These are phyloP conservation scores for Mesorhabditis spiculigera DNA, from an alignment of 2,888 invertebrate species.

Conservation along the genomic window DNA sequence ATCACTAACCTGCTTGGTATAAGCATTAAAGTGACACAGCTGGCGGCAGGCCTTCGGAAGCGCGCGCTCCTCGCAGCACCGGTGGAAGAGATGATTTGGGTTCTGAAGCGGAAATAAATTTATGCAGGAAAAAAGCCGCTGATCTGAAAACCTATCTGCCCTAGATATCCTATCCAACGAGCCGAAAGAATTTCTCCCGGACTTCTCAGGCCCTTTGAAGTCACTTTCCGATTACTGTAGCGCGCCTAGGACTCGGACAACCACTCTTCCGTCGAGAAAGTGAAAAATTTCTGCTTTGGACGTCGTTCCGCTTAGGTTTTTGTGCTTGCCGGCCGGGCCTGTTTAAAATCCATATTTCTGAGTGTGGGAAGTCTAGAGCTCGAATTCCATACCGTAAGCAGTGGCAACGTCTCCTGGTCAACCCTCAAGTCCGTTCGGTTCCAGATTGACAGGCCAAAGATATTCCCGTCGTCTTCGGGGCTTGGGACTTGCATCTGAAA, in stretches of 20 bases:
- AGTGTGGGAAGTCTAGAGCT: neutral
- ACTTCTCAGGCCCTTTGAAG: neutral
- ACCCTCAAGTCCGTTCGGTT: conserved; percentile 23
- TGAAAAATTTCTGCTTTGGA: too few relatives aligned
- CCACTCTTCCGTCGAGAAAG: too few relatives aligned
- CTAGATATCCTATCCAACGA: too few relatives aligned
- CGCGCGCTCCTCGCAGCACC: conserved; percentile 33
- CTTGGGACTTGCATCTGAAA: conserved; percentile 15
- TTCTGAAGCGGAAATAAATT: conserved; percentile 20
- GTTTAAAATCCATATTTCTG: neutral
- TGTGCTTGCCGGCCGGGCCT: too few relatives aligned
- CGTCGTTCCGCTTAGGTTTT: too few relatives aligned
- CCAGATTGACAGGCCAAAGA: conserved; percentile 35
- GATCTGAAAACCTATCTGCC: neutral
- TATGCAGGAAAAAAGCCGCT: neutral
- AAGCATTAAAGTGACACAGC: conserved; percentile 35
- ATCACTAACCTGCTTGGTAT: neutral
- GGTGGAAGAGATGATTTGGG: conserved; percentile 34
- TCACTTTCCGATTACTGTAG: neutral
- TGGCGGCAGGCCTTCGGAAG: conserved; percentile 29
- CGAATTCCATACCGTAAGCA: conserved; percentile 20
- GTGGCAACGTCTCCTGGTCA: conserved; percentile 16
- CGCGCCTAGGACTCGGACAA: too few relatives aligned
- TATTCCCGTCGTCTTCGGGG: conserved; percentile 28
- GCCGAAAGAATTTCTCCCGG: neutral